Evolutionary conservation across 2,113 vertebrate genomes (phyloP).

Genomic region (Cebidichthys violaceus): DNA sequence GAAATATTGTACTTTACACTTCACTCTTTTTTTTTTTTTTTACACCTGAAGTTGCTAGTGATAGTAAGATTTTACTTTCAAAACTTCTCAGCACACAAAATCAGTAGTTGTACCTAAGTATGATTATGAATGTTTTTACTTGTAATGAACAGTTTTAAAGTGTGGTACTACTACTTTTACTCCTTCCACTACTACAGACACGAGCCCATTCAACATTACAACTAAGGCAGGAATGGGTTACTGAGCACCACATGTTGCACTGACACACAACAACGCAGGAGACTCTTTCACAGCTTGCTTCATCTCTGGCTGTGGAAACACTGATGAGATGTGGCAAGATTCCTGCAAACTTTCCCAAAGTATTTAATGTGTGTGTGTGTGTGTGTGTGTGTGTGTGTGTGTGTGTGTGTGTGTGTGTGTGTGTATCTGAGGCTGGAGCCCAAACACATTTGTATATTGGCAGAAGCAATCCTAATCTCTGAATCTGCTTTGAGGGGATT

Average conservation of each 20-base stretch:
- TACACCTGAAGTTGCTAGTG: background rate
- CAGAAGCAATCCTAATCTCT: conserved; percentile 23
- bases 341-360: conserved; percentile 52
- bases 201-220: background rate
- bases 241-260: conserved; percentile 33
- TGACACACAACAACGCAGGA: conserved; percentile 34
- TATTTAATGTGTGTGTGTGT: conserved; percentile 7
- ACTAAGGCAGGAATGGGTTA: conserved; percentile 2
- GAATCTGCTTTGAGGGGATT: conserved; percentile 26
- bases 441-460: conserved; percentile 18
- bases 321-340: conserved; percentile 61
- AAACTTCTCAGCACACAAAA: background rate
- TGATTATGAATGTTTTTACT: background rate
- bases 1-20: background rate
- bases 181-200: background rate
- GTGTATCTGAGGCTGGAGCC: conserved; percentile 4
- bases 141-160: background rate
- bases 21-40: background rate
- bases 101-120: background rate
- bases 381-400: conserved; percentile 6
- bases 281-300: conserved; percentile 55
- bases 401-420: conserved; percentile 2
- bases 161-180: background rate
- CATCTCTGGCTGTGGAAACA: conserved; percentile 68
- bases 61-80: background rate